Base-by-base conservation (phyloP, 2,888 invertebrate genomes). In the Mycalesis mineus region DNA sequence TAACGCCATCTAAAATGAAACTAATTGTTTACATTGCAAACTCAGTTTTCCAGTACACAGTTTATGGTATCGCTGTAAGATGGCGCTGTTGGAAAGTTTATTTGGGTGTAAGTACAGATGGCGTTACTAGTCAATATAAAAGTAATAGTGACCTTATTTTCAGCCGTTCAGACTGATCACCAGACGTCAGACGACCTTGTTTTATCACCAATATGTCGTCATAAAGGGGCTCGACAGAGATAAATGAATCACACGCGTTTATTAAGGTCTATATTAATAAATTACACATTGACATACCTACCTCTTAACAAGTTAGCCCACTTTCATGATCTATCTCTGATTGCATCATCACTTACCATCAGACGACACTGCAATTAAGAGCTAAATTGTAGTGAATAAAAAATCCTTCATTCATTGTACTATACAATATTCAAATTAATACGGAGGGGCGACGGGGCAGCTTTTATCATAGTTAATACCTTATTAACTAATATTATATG, bases 211-310 rank as follows among this genome's bases (percentile, higher is more conserved):
- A 9, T 47, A 28, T 50, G 53, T 40, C 56, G 59, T 57, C 59
- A 57, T 44, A 59, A 62, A 51, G 62, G 57, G 62, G 62, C 62
- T 54, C 59, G 62, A 42, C 59, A 44, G 15, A 54, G 59, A 62
- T 62, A 57, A 59, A 62, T 37, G 29, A 22, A 22, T 53, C 22
- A 42, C 56, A 48, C 42, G 17, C 29, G 56, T 47, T 49, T 33
- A 44, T 22, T 22, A 22, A 4, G 22, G 5, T 22, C 3, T 22
- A 22, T 22, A 22, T 22, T 22, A 22, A 5, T 22, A 4, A 22
- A 22, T 33, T 33, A 33, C 1, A 2, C 33, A 33, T 7, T 33
- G 33, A 33, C 33, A 33, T 33, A n/a, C n/a, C n/a, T n/a, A n/a
- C n/a, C n/a, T n/a, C n/a, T n/a, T n/a, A n/a, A n/a, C n/a, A n/a